Conservation (phyloP, 2,113 vertebrate genomes). For the Psittacula cyanocephala region DNA sequence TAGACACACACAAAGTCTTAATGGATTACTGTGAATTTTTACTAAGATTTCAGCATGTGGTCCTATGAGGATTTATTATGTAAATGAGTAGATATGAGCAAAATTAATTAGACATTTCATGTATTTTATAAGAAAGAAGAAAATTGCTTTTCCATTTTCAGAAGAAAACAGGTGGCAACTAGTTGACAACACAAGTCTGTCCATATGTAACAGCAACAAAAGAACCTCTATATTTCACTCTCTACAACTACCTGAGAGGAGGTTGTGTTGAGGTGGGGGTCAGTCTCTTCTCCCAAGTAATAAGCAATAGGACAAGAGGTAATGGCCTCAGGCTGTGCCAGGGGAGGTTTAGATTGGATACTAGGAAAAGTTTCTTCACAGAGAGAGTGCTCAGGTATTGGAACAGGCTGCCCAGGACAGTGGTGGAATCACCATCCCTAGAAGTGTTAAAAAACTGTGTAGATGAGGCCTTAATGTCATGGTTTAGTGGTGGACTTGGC, state of each 20-base stretch:
- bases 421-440: neutral
- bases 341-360: neutral
- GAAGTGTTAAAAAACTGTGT: neutral
- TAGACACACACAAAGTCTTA: neutral
- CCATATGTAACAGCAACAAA: conserved; percentile 8
- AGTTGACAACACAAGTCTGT: neutral
- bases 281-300: neutral
- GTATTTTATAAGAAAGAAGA: neutral
- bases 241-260: neutral
- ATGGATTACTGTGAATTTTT: neutral
- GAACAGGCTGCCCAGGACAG: neutral
- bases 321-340: neutral
- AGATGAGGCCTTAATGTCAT: neutral
- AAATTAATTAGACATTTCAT: conserved; percentile 1
- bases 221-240: neutral
- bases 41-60: neutral
- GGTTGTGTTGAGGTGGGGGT: neutral
- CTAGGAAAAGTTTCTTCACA: neutral
- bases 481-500: neutral
- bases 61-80: neutral
- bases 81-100: neutral
- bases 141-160: neutral
- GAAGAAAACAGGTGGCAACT: neutral
- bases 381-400: neutral
- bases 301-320: neutral